phyloP scores from a whole-genome alignment of 2,797 vertebrate genomes.

The Liasis olivaceus region DNA sequence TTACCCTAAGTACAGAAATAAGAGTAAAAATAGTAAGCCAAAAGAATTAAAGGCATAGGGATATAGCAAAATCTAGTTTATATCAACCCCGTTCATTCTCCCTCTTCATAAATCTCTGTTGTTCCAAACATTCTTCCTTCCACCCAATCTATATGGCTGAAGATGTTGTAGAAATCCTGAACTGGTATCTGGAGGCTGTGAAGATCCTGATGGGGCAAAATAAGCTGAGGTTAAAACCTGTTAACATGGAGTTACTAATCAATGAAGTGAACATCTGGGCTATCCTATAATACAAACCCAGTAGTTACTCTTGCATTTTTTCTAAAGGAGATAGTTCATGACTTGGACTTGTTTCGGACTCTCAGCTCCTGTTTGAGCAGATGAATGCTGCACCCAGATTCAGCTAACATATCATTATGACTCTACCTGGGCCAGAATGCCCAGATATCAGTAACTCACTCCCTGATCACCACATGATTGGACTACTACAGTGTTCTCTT shows the following conservation, averaged over 20 bases:
- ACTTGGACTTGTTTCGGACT: too few relatives aligned
- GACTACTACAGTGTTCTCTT: too few relatives aligned
- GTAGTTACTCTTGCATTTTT: too few relatives aligned
- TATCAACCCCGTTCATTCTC: not conserved
- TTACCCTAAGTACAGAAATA: not conserved
- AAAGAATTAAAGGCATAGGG: not conserved
- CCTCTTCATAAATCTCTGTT: not conserved
- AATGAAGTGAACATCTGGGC: too few relatives aligned
- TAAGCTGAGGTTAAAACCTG: not conserved
- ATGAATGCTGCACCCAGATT: too few relatives aligned
- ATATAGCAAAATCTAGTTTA: not conserved
- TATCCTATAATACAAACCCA: too few relatives aligned
- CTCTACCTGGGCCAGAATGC: too few relatives aligned
- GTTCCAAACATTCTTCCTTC: not conserved
- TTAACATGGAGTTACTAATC: not conserved
- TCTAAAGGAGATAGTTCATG: too few relatives aligned
- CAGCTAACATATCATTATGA: too few relatives aligned
- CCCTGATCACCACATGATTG: too few relatives aligned
- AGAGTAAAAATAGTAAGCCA: not conserved
- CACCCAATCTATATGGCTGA: not conserved
- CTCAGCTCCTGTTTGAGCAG: too few relatives aligned
- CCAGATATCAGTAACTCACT: too few relatives aligned
- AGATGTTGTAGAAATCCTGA: not conserved
- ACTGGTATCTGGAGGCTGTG: not conserved
- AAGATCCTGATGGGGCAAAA: not conserved